These are phyloP conservation scores for Callithrix jacchus DNA, from an alignment of 2,113 vertebrate species.

Conservation along the genomic window DNA sequence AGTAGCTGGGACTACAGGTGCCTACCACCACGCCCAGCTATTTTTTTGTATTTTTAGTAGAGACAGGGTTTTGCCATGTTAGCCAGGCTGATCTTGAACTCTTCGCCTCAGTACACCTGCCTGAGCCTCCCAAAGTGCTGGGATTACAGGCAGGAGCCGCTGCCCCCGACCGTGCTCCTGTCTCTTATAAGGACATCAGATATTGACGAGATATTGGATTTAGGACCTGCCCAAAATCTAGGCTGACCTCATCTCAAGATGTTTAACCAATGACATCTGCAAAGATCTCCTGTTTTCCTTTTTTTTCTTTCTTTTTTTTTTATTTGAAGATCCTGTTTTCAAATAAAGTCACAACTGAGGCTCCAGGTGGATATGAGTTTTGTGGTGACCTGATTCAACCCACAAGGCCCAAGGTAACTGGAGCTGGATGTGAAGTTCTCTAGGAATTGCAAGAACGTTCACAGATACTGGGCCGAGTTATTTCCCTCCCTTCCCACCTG, in stretches of 20 bases:
- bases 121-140: too few species aligned
- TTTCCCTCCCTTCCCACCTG: neutral
- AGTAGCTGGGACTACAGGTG: too few species aligned
- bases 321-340: neutral
- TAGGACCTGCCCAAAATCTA: neutral
- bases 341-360: neutral
- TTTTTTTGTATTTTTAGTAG: too few species aligned
- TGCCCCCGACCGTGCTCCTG: too few species aligned
- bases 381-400: too few species aligned
- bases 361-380: neutral
- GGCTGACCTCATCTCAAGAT: neutral
- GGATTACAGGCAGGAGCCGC: too few species aligned
- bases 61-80: too few species aligned
- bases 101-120: too few species aligned
- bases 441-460: neutral
- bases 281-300: neutral
- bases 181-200: neutral
- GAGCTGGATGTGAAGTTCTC: neutral
- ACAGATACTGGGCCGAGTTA: too few species aligned
- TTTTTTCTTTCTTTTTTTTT: too few species aligned
- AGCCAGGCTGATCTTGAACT: too few species aligned
- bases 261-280: neutral
- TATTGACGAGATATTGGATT: neutral
- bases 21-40: rapidly evolving
- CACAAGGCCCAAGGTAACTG: too few species aligned